These are phyloP conservation scores for Dicrurus megarhynchus DNA, from an alignment of 2,113 vertebrate genomes.

Conservation along the genomic window DNA sequence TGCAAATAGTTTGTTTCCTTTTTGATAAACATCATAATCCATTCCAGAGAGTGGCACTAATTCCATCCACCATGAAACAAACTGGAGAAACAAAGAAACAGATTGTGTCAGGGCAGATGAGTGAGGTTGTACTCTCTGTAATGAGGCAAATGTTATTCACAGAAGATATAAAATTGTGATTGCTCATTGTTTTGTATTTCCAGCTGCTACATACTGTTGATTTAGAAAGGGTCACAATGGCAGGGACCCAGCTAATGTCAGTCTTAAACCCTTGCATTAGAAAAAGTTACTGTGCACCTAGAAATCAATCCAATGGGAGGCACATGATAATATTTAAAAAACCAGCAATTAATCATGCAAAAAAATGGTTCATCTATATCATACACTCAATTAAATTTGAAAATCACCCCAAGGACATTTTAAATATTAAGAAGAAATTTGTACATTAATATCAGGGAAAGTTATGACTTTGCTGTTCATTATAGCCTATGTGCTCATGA, in stretches of 20 bases:
- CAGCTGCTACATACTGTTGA: neutral
- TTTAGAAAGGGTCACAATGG: neutral
- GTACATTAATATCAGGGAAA: neutral
- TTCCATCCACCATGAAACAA: neutral
- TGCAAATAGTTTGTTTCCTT: neutral
- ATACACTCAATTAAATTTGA: neutral
- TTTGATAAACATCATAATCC: neutral
- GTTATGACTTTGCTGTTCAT: neutral
- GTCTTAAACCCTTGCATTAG: neutral
- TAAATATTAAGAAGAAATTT: neutral
- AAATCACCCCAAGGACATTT: neutral
- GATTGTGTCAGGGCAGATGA: neutral
- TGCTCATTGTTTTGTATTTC: neutral
- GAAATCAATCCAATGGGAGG: neutral
- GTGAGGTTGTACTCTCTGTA: neutral
- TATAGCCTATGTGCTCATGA: neutral
- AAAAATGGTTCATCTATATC: neutral
- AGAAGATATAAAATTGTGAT: neutral
- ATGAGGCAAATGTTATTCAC: neutral
- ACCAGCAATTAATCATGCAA: neutral
- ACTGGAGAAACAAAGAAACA: neutral
- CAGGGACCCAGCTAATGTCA: neutral
- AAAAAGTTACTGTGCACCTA: neutral
- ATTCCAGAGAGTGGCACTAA: neutral
- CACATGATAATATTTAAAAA: neutral